These are phyloP conservation scores for Drosophila trapezifrons DNA, from an alignment of 1,140 invertebrate species.

Conservation along the genomic window DNA sequence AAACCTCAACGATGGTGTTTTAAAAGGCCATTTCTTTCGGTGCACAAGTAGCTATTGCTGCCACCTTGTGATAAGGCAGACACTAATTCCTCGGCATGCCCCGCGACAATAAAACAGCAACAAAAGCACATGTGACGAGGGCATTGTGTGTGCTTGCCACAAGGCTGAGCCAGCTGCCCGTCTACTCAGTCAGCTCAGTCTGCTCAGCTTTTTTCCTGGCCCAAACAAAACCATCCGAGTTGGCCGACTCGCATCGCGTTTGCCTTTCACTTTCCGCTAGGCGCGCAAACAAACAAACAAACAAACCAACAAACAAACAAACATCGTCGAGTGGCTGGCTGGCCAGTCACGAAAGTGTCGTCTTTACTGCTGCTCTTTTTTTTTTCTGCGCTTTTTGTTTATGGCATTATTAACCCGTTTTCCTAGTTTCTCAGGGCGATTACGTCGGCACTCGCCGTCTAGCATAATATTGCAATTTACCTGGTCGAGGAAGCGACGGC, in stretches of 20 bases:
- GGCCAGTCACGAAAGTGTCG: constrained; percentile 79
- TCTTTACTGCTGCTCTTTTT: constrained; percentile 60
- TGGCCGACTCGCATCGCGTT: constrained; percentile 25
- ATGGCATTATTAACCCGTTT: constrained; percentile 82
- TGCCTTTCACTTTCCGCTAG: constrained; percentile 75
- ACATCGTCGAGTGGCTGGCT: constrained; percentile 42
- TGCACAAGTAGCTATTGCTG: constrained; percentile 11
- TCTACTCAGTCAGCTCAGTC: constrained; percentile 14
- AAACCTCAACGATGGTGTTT: too few species aligned
- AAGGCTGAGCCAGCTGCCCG: constrained; percentile 42
- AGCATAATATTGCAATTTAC: constrained; percentile 76
- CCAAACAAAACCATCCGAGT: constrained; percentile 18
- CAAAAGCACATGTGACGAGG: constrained; percentile 18
- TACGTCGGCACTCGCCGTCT: constrained; percentile 48
- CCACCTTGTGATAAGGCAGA: constrained; percentile 42
- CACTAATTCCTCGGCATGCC: constrained; percentile 47
- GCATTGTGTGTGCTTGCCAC: constrained; percentile 56
- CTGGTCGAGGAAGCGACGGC: constrained; percentile 58
- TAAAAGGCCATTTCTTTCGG: neutral
- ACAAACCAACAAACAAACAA: constrained; percentile 50
- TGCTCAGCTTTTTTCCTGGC: constrained; percentile 19
- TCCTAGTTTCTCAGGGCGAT: constrained; percentile 73
- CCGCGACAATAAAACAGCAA: constrained; percentile 32
- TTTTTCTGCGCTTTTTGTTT: constrained; percentile 59
- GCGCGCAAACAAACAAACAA: constrained; percentile 38